These are phyloP conservation scores for Apodemia duryi DNA, from an alignment of 2,888 invertebrate species.

Conservation along the genomic window DNA sequence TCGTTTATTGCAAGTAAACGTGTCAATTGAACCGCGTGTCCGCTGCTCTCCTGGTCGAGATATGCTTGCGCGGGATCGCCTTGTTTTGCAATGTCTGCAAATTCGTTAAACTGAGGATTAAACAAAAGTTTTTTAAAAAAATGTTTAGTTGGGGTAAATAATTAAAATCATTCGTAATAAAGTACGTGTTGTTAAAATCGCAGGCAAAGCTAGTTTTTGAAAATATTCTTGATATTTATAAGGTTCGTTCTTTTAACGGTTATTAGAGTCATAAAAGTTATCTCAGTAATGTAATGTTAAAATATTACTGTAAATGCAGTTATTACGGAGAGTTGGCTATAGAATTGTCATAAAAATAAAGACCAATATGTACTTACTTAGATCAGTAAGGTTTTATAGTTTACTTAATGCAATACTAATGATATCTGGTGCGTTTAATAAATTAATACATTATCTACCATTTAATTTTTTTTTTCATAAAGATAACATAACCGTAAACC, in stretches of 20 bases:
- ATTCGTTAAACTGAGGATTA: conserved; percentile 18
- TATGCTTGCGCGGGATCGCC: conserved; percentile 49
- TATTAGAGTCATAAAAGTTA: conserved; percentile 5
- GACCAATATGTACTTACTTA: background rate
- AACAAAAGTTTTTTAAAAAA: conserved; percentile 27
- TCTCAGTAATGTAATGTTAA: conserved; percentile 6
- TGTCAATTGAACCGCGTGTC: conserved; percentile 74
- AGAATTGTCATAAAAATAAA: conserved; percentile 10
- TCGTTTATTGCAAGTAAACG: conserved; percentile 64
- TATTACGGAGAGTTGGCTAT: conserved; percentile 8
- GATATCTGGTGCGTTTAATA: background rate
- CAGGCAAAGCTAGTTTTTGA: background rate
- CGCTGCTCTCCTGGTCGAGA: conserved; percentile 54
- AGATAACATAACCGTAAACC: background rate
- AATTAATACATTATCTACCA: conserved; percentile 3
- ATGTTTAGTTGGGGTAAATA: background rate
- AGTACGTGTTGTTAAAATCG: background rate
- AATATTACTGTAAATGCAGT: conserved; percentile 11
- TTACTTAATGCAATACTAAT: background rate
- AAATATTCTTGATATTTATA: background rate
- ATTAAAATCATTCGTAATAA: too few species aligned
- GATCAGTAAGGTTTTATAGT: background rate
- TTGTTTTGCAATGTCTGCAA: conserved; percentile 45
- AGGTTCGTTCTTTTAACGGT: background rate
- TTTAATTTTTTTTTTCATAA: background rate